These are phyloP conservation scores for Rhagologus leucostigma DNA, from an alignment of 2,113 vertebrate genomes.

Conservation along the genomic window DNA sequence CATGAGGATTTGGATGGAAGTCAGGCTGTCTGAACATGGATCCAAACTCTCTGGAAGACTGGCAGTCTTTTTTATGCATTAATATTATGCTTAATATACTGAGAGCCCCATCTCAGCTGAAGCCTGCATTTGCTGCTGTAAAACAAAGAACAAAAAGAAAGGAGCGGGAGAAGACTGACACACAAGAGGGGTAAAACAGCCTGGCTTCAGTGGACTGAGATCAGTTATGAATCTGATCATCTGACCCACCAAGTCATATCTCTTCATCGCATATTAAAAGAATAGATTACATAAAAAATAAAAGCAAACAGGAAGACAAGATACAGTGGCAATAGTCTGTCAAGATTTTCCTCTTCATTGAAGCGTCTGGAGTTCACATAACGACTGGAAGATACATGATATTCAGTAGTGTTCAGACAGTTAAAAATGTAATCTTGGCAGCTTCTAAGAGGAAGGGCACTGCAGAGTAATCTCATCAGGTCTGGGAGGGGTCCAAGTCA, in stretches of 20 bases:
- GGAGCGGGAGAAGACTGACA: background rate
- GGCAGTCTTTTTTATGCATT: background rate
- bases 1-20: background rate
- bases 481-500: background rate
- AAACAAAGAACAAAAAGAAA: background rate
- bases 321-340: background rate
- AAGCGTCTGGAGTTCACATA: background rate
- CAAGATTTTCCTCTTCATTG: background rate
- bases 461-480: background rate
- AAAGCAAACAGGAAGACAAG: background rate
- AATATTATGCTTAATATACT: background rate
- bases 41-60: background rate
- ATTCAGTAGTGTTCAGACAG: background rate
- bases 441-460: background rate
- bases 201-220: background rate
- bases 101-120: background rate
- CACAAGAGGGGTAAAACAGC: rapidly evolving
- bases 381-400: background rate
- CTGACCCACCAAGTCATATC: background rate
- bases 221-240: background rate
- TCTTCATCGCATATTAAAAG: background rate
- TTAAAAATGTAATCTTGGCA: background rate
- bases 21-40: background rate
- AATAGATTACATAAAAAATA: background rate
- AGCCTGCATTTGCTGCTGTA: background rate